phyloP scores from a whole-genome alignment of 2,888 invertebrate species.

The Omphaloscelis lunosa region DNA sequence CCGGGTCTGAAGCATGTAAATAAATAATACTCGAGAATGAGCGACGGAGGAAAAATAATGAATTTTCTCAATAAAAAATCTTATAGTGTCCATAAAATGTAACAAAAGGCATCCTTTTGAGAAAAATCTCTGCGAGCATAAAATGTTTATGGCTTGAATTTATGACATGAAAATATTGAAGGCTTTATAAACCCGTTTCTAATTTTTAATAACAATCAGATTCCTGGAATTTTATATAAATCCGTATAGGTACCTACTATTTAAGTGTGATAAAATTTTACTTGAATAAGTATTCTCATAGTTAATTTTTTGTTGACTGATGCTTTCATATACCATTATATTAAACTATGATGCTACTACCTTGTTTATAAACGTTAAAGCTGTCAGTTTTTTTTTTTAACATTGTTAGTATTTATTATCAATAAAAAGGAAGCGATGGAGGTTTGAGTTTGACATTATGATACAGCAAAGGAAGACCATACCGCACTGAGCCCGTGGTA shows the following conservation, averaged over 20 bases:
- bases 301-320: neutral
- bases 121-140: constrained; percentile 72
- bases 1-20: neutral
- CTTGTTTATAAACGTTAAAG: neutral
- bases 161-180: constrained; percentile 77
- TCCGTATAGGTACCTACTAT: neutral
- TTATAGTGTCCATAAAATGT: constrained; percentile 61
- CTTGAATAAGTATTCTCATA: neutral
- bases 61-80: constrained; percentile 53
- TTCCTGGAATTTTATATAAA: constrained; percentile 27
- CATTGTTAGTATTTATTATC: too few relatives aligned
- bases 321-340: neutral
- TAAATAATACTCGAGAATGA: constrained; percentile 31
- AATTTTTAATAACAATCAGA: constrained; percentile 57
- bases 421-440: too few relatives aligned
- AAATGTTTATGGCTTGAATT: constrained; percentile 78
- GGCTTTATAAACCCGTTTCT: constrained; percentile 70
- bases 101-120: constrained; percentile 69
- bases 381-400: neutral
- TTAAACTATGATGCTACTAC: neutral
- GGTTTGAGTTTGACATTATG: too few relatives aligned
- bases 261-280: neutral
- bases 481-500: too few relatives aligned
- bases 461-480: too few relatives aligned
- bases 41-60: constrained; percentile 22